Evolutionary conservation across 2,113 vertebrate species (phyloP).

Genomic region (Symphodus melops): DNA sequence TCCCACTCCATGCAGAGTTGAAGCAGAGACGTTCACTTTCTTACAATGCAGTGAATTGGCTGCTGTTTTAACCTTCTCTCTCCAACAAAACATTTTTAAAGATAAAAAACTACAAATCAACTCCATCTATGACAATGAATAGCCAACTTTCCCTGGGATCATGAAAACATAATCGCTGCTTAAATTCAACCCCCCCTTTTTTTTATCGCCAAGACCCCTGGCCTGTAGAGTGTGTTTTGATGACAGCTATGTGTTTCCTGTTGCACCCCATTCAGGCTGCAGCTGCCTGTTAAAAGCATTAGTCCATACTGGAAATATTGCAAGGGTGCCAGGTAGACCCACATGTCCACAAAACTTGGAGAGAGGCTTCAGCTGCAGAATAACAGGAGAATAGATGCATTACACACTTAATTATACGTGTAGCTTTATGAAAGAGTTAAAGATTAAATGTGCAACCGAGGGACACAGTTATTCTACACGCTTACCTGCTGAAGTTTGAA

Average conservation of each 20-base stretch:
- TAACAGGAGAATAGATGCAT: slow-evolving; percentile 30
- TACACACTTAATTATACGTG: neutral
- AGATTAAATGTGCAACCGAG: slow-evolving; percentile 24
- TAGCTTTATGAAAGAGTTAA: slow-evolving; percentile 13
- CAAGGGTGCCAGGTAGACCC: slow-evolving; percentile 56
- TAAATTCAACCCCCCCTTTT: slow-evolving; percentile 65
- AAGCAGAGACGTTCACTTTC: slow-evolving; percentile 49
- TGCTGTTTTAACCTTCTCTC: slow-evolving; percentile 26
- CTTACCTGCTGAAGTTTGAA: neutral
- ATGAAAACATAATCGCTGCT: slow-evolving; percentile 75
- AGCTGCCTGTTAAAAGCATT: slow-evolving; percentile 77
- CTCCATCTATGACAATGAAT: slow-evolving; percentile 35
- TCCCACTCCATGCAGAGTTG: slow-evolving; percentile 64
- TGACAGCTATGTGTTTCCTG: slow-evolving; percentile 80
- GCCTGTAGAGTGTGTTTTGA: slow-evolving; percentile 64
- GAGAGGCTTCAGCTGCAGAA: slow-evolving; percentile 37
- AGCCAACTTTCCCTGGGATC: slow-evolving; percentile 47
- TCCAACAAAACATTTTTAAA: slow-evolving; percentile 19
- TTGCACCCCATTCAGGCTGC: slow-evolving; percentile 68
- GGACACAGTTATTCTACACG: slow-evolving; percentile 11
- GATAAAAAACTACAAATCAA: slow-evolving; percentile 38
- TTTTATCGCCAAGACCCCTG: slow-evolving; percentile 58
- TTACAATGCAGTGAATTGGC: slow-evolving; percentile 42
- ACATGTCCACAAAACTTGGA: slow-evolving; percentile 45
- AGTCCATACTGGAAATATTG: slow-evolving; percentile 72